Conservation (phyloP, 1,140 invertebrate species). For the Drosophila kurseongensis region DNA sequence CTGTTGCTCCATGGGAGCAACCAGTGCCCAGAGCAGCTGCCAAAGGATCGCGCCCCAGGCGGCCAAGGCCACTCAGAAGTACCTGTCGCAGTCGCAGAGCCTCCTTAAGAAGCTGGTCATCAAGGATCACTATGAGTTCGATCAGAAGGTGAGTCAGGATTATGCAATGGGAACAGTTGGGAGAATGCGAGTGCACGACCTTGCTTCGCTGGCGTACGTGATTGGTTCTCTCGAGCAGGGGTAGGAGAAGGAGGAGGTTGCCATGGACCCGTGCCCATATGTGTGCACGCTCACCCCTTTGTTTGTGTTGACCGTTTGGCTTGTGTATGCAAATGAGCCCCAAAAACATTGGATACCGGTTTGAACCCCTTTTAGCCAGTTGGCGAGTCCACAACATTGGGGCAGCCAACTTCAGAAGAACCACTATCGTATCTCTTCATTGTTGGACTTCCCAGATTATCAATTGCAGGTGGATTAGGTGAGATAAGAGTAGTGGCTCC, state of each 20-base stretch:
- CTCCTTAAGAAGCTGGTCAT: conserved; percentile 71
- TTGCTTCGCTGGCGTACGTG: conserved; percentile 60
- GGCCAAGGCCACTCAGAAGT: conserved; percentile 64
- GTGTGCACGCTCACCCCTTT: neutral
- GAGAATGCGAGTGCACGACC: neutral
- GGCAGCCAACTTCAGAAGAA: neutral
- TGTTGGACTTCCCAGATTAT: neutral
- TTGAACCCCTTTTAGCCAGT: conserved; percentile 30
- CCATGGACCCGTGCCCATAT: conserved; percentile 12
- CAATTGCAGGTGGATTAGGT: conserved; percentile 21
- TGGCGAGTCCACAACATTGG: neutral
- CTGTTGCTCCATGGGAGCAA: conserved; percentile 55
- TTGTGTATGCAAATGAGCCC: conserved; percentile 65
- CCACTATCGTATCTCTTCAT: neutral
- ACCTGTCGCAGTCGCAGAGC: conserved; percentile 66
- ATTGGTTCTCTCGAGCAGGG: conserved; percentile 12
- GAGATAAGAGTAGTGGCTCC: conserved; percentile 1
- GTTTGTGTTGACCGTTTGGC: conserved; percentile 17
- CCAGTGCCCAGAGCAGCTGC: conserved; percentile 62
- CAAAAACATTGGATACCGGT: conserved; percentile 34
- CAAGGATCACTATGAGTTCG: conserved; percentile 84
- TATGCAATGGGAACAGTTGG: conserved; percentile 51
- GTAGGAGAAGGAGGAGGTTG: neutral
- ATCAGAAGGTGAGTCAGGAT: conserved; percentile 75
- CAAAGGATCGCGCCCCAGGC: conserved; percentile 55